A percentile compares a stretch with the other conserved stretches of the same genome.
These are phyloP conservation scores for Drosophila asahinai DNA, from an alignment of 1,140 invertebrate genomes.

Conservation along the genomic window DNA sequence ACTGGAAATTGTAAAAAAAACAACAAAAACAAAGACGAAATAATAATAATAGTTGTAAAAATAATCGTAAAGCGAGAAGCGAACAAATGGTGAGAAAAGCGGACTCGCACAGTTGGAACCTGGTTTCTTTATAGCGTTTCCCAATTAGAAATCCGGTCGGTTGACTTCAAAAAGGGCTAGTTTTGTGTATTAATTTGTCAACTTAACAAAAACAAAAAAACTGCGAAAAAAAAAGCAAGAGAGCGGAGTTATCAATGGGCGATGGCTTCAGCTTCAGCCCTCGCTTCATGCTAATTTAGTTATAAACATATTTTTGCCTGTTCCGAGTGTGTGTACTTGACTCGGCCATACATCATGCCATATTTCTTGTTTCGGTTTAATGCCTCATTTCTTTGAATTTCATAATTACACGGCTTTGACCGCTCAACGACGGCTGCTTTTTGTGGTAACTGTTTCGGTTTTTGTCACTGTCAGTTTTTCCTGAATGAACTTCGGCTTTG, in stretches of 20 bases:
- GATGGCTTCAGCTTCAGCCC: no score
- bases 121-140: slow-evolving; percentile 56
- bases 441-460: slow-evolving; percentile 29
- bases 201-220: slow-evolving; percentile 22
- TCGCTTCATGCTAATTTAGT: slow-evolving; percentile 61
- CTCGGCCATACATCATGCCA: slow-evolving; percentile 18
- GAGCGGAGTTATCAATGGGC: slow-evolving; percentile 49
- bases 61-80: slow-evolving; percentile 40
- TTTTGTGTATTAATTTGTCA: slow-evolving; percentile 76
- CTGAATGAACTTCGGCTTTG: slow-evolving; percentile 71
- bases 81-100: slow-evolving; percentile 67
- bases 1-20: slow-evolving; percentile 69
- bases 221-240: neutral
- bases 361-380: slow-evolving; percentile 58
- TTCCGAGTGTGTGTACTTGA: slow-evolving; percentile 4
- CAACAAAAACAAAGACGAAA: slow-evolving; percentile 4
- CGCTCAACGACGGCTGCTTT: slow-evolving; percentile 54
- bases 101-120: slow-evolving; percentile 16
- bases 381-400: slow-evolving; percentile 81
- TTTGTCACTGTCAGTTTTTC: slow-evolving; percentile 74
- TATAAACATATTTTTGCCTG: slow-evolving; percentile 33
- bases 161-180: slow-evolving; percentile 63
- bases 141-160: slow-evolving; percentile 64
- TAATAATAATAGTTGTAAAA: slow-evolving; percentile 45
- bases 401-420: slow-evolving; percentile 81